Percentiles rank a stretch among this genome's conserved stretches.
Conservation (phyloP, 2,888 invertebrate genomes). For the Leptinotarsa haldemani region DNA sequence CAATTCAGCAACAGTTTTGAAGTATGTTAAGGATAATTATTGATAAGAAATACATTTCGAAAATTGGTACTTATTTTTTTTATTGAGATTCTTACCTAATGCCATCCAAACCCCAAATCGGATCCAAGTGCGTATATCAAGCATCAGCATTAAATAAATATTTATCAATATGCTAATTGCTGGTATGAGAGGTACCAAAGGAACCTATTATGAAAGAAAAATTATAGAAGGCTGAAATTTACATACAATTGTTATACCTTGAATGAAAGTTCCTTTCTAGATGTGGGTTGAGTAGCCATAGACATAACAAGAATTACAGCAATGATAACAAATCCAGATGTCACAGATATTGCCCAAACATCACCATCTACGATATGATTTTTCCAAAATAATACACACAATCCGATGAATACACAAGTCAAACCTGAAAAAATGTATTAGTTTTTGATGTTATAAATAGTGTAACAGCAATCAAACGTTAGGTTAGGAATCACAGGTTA, state of each 20-base stretch:
- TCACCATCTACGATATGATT: constrained; percentile 61
- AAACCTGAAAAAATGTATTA: constrained; percentile 53
- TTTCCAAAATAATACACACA: constrained; percentile 58
- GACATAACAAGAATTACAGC: constrained; percentile 65
- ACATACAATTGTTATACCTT: constrained; percentile 57
- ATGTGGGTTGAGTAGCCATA: constrained; percentile 74
- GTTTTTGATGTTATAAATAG: neutral
- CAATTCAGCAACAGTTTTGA: too few relatives aligned
- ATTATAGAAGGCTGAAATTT: neutral
- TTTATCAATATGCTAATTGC: constrained; percentile 85
- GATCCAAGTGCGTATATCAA: constrained; percentile 85
- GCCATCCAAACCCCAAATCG: constrained; percentile 83
- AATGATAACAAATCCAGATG: constrained; percentile 53
- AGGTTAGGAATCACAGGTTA: too few relatives aligned
- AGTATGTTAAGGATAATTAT: neutral
- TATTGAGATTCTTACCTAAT: constrained; percentile 72
- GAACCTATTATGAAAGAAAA: constrained; percentile 73
- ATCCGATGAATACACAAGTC: constrained; percentile 58
- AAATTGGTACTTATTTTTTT: constrained; percentile 1
- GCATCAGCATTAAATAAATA: constrained; percentile 85
- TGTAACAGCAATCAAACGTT: too few relatives aligned
- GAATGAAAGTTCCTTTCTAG: constrained; percentile 73
- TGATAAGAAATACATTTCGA: constrained; percentile 9
- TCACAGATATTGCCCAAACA: constrained; percentile 55
- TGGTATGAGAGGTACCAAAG: constrained; percentile 85